Evolutionary conservation across 2,797 vertebrate species (phyloP), one percentile per base, ranked within the genome.

Genomic region (Girardinus metallicus): DNA sequence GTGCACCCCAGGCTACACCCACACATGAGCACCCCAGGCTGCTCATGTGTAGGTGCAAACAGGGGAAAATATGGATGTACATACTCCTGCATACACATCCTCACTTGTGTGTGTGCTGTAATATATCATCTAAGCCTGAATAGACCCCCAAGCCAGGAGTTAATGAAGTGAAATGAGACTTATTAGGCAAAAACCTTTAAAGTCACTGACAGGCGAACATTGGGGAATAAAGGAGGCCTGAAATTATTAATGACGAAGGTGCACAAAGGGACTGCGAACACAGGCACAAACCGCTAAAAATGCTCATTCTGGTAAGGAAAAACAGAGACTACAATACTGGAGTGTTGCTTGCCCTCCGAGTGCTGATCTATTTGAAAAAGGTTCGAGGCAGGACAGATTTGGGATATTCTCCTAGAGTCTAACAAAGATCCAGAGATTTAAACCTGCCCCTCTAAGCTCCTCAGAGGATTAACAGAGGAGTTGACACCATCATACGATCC

Each of bases 121-220:
- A 96, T 95, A 93, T 83, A 95, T 96, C 93, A 95, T 95, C 90
- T 89, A 88, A 81, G 94, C 93, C 88, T 91, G 93, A 95, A 94
- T 83, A 91, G 93, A 94, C 91, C 95, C 94, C 94, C 89, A 91
- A 93, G 92, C 92, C 89, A 95, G 92, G 87, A 93, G 95, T 94
- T 96, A 96, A 96, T 96, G 95, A 95, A 94, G 92, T 95, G 93
- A 96, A 96, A 95, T 96, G 92, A 96, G 92, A 94, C 91, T 94
- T 95, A 96, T 96, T 96, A 95, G 93, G 91, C 88, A 85, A 94
- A 93, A 93, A 91, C 83, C 94, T 92, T 95, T 93, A 93, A 92
- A 95, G 89, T 94, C 90, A 92, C 80, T 94, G 94, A 95, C 94
- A 95, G 92, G 88, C 79, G 53, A 91, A 91, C 29, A 76, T 83